phyloP scores from a whole-genome alignment of 2,113 vertebrate genomes.

The Mixornis gularis region DNA sequence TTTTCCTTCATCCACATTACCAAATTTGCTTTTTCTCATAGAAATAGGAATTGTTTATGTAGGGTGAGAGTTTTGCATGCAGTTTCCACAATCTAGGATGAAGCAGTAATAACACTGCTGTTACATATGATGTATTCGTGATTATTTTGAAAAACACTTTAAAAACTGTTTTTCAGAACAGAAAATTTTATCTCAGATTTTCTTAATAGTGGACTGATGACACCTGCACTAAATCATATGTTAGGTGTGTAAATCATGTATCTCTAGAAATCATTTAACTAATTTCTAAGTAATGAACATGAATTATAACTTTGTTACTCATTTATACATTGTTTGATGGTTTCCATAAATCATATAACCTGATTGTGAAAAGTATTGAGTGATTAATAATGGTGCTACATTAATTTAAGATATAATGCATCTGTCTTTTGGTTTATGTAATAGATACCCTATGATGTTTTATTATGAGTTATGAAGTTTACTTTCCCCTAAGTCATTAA shows the following conservation, averaged over 20 bases:
- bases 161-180: background rate
- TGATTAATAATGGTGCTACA: background rate
- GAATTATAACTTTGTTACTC: conserved; percentile 5
- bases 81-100: background rate
- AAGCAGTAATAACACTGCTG: background rate
- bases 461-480: background rate
- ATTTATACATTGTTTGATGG: conserved; percentile 11
- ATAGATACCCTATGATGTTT: background rate
- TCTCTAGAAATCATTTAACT: background rate
- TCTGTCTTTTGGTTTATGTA: background rate
- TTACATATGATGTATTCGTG: background rate
- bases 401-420: background rate
- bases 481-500: background rate
- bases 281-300: background rate
- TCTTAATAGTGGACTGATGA: background rate
- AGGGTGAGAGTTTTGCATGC: background rate
- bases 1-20: background rate
- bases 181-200: background rate
- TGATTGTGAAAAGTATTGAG: background rate
- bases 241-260: background rate
- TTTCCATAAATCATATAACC: conserved; percentile 22
- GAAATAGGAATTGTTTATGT: background rate
- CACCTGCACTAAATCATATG: background rate
- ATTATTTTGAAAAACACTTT: background rate
- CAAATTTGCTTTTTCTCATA: background rate